Conservation (phyloP, 1,140 invertebrate genomes). For the Brachionus angularis region DNA sequence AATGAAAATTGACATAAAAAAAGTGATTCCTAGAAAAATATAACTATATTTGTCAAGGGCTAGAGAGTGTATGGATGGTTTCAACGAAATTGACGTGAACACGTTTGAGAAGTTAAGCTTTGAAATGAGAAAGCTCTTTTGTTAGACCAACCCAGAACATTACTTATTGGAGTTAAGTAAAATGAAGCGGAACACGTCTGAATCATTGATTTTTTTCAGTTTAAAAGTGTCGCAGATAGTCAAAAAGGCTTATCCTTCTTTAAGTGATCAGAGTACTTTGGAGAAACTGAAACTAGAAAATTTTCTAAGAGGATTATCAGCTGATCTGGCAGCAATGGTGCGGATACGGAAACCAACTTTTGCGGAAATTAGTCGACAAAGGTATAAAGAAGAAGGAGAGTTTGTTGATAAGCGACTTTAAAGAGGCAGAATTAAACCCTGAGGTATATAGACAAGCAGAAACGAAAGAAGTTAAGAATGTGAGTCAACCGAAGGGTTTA, state of each 20-base stretch:
- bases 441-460: background rate
- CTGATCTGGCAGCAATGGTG: too few relatives aligned
- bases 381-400: background rate
- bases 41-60: too few relatives aligned
- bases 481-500: background rate
- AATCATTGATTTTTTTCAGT: background rate
- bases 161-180: background rate
- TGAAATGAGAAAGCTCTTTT: slow-evolving; percentile 2
- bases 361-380: background rate
- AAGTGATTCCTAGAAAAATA: too few relatives aligned
- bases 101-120: background rate
- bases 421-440: background rate
- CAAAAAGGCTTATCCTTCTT: slow-evolving; percentile 1
- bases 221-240: background rate
- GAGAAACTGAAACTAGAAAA: background rate
- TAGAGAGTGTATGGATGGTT: background rate
- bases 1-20: too few relatives aligned
- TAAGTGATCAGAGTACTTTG: background rate
- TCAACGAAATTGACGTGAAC: background rate
- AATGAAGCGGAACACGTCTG: background rate
- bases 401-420: background rate
- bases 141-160: background rate
- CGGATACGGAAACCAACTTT: background rate
- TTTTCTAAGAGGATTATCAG: background rate
- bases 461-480: background rate